A percentile compares a stretch with the other conserved stretches of the same genome.
Conservation (phyloP, 2,888 invertebrate genomes). For the Protonemura montana region DNA sequence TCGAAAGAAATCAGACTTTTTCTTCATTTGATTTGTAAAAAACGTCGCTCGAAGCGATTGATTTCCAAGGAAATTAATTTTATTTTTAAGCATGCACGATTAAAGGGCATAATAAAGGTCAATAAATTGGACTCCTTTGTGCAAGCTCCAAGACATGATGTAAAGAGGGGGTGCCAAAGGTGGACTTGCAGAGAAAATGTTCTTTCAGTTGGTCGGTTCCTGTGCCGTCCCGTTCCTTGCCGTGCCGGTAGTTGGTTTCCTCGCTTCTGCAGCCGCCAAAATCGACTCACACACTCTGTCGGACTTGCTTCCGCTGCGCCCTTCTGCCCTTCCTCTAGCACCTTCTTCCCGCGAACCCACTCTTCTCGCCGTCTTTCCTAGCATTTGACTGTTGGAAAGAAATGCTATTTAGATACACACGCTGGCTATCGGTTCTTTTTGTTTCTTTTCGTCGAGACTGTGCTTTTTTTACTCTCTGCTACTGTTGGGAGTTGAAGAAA, state of each 20-base stretch:
- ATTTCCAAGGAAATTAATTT: background rate
- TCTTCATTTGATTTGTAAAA: background rate
- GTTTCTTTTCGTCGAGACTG: too few species aligned
- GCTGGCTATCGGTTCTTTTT: background rate
- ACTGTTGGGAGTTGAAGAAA: too few species aligned
- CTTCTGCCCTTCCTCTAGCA: constrained; percentile 28
- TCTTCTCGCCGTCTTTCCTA: background rate
- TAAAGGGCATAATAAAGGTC: background rate
- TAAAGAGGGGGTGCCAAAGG: background rate
- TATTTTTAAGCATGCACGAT: constrained; percentile 7
- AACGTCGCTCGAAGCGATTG: background rate
- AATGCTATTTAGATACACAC: background rate
- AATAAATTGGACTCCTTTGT: background rate
- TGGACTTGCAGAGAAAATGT: background rate
- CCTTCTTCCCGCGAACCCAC: background rate
- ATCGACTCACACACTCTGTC: constrained; percentile 45
- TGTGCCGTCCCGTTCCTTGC: constrained; percentile 28
- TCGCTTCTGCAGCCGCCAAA: background rate
- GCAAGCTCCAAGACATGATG: background rate
- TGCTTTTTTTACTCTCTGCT: too few species aligned
- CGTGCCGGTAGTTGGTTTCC: constrained; percentile 41
- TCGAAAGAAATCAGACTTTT: background rate
- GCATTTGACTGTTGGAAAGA: background rate
- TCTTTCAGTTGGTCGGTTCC: background rate
- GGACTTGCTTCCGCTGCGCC: constrained; percentile 42